Conservation (phyloP, 2,888 invertebrate species). For the Limenitis camilla region DNA sequence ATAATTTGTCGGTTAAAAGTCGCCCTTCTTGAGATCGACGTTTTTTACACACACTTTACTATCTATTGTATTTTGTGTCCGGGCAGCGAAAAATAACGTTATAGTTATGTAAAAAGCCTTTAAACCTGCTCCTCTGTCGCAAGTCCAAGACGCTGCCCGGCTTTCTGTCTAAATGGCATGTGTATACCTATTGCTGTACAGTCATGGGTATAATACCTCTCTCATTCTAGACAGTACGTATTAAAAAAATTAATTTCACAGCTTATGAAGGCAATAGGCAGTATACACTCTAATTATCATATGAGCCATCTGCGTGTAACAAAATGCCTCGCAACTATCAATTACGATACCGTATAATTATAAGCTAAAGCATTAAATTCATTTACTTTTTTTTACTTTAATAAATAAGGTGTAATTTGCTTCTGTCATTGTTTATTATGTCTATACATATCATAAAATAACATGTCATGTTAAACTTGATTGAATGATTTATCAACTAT, state of each 20-base stretch:
- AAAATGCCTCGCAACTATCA: conserved; percentile 12
- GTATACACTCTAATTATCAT: conserved; percentile 6
- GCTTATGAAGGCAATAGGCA: neutral
- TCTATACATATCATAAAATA: neutral
- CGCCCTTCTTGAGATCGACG: no score
- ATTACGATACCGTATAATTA: conserved; percentile 19
- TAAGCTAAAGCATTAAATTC: neutral
- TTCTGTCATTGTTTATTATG: conserved; percentile 2
- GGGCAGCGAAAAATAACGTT: no score
- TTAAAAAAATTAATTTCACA: neutral
- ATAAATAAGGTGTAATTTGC: neutral
- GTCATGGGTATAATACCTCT: no score
- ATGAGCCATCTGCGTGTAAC: conserved; percentile 10
- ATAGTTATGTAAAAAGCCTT: no score
- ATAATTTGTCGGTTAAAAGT: no score
- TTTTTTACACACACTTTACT: no score
- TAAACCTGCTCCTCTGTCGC: no score
- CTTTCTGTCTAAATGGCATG: no score
- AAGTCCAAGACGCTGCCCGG: no score
- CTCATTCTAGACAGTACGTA: neutral
- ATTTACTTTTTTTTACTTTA: neutral
- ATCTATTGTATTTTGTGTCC: no score
- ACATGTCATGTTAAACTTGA: neutral
- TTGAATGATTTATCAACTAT: no score
- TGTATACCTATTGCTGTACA: no score